Base-by-base conservation (phyloP, 2,113 vertebrate genomes). In the Triplophysa rosa region DNA sequence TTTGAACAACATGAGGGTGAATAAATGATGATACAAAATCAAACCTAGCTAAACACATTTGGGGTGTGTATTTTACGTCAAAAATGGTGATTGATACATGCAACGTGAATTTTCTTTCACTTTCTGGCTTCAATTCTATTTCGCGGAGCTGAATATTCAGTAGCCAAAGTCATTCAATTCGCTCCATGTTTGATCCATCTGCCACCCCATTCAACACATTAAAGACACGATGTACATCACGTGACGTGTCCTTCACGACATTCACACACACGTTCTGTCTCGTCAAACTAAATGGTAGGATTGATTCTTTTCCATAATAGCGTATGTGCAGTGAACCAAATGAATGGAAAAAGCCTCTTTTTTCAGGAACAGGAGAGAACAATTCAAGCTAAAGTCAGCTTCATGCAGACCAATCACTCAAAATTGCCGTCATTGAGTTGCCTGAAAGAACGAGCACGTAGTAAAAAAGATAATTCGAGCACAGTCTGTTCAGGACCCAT, bases 171-270 rank as follows among this genome's bases (percentile, higher is more conserved):
- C 33, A 45, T 40, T 13, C 33, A 42, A 17, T 45, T 47, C 45
- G 3, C 47, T 64, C 49, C 69, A 58, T 54, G 63, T 72, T 67
- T 45, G 61, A 80, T 73, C 78, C 70, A 67, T 74, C 63, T 73
- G 63, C 63, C 49, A 61, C 62, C 23, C 79, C 37, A 74, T 52
- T 74, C 65, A 80, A 17, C 63, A 8, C 70, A 80, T 80, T 74
- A 73, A 67, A 80, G 64, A 4, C 66, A 67, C 6, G 49, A 52
- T 62, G 19, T 73, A 69, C 26, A 72, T 73, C 11, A 45, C 24
- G 66, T 8, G 8, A 37, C 3, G 8, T 33, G 5, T 11, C 24
- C 33, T 45, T 33, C n/a, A 42, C 21, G 37, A 59, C 29, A 59
- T 33, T 37, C 54, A 6, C 68, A 40, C 52, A 16, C 14, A 33